These are phyloP conservation scores for Spermophilus dauricus DNA, from an alignment of 2,113 vertebrate species.

Conservation along the genomic window DNA sequence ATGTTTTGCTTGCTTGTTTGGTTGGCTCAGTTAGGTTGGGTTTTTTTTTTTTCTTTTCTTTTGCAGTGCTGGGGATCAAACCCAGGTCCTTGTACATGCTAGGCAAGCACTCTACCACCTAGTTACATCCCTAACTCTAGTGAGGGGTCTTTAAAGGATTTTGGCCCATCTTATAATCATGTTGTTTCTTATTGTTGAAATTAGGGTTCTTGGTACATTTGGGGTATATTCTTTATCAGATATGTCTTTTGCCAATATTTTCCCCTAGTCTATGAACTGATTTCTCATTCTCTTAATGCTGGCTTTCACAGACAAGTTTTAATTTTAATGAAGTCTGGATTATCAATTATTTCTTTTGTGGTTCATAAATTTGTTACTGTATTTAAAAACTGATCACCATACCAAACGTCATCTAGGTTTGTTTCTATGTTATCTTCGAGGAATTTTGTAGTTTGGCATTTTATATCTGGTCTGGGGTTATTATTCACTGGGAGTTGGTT, in stretches of 20 bases:
- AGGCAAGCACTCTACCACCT: no score
- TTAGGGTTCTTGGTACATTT: neutral
- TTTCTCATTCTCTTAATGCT: neutral
- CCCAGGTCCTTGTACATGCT: no score
- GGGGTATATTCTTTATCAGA: neutral
- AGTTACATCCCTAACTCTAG: neutral
- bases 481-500: neutral
- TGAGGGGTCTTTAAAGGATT: neutral
- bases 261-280: neutral
- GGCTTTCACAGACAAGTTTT: neutral
- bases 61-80: no score
- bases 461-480: neutral
- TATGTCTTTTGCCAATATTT: neutral
- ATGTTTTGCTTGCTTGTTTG: no score
- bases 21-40: no score
- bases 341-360: neutral
- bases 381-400: neutral
- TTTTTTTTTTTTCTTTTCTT: no score
- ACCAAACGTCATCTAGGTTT: neutral
- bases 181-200: neutral
- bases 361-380: neutral
- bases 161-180: neutral
- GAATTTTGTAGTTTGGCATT: neutral
- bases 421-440: neutral
- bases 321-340: neutral